Conservation (phyloP, 2,797 vertebrate species). For the Crocidura indochinensis region DNA sequence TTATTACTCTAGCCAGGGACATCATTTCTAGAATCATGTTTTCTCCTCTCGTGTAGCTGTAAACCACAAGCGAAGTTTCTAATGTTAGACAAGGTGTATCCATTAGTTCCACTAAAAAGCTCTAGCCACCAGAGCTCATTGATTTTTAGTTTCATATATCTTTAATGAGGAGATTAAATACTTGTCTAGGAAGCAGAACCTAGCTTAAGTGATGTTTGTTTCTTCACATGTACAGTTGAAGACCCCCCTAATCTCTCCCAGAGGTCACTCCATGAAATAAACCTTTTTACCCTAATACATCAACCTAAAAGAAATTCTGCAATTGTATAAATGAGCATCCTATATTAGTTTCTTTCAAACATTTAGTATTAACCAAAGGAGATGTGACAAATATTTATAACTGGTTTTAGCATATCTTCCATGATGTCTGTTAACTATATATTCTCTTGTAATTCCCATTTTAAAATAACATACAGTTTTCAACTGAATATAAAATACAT, state of each 20-base stretch:
- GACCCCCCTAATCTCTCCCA: conserved; percentile 92
- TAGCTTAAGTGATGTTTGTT: conserved; percentile 95
- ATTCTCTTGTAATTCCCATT: conserved; percentile 28
- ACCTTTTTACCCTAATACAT: conserved; percentile 89
- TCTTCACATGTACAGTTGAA: conserved; percentile 91
- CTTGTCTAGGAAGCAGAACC: conserved; percentile 97
- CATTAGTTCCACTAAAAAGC: conserved; percentile 95
- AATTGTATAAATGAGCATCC: conserved; percentile 62
- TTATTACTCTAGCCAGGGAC: conserved; percentile 85
- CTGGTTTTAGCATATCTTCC: not conserved
- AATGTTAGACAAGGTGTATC: conserved; percentile 97
- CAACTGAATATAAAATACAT: conserved; percentile 20
- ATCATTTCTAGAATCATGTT: conserved; percentile 87
- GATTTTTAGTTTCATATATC: conserved; percentile 99
- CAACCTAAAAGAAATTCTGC: conserved; percentile 89
- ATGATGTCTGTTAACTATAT: not conserved
- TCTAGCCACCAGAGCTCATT: conserved; percentile 95
- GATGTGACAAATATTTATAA: conserved; percentile 33
- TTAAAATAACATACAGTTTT: conserved; percentile 52
- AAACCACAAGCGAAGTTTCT: conserved; percentile 94
- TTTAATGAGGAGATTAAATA: conserved; percentile 99
- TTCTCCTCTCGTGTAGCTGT: conserved; percentile 91
- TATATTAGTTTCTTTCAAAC: conserved; percentile 62
- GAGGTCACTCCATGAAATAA: conserved; percentile 90
- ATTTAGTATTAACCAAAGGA: conserved; percentile 74